phyloP scores from a whole-genome alignment of 2,113 vertebrate species.

The Formicarius rufipectus region DNA sequence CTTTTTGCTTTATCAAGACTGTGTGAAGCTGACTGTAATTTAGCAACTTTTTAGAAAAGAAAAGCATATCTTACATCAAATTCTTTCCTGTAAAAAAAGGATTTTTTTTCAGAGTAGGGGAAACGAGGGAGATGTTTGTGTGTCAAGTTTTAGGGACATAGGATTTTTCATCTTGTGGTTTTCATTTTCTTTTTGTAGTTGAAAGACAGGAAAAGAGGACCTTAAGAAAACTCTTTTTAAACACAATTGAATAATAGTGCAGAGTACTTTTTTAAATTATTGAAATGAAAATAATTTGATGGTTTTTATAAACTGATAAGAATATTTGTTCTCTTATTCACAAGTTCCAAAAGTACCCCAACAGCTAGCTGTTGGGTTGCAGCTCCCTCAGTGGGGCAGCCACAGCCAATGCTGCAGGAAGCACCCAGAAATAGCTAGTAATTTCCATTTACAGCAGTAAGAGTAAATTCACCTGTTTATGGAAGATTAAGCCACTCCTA shows the following conservation, averaged over 20 bases:
- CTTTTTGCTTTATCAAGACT: not conserved
- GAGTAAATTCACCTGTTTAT: not conserved
- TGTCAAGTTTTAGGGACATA: not conserved
- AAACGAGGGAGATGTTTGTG: not conserved
- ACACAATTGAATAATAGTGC: not conserved
- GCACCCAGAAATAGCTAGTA: not conserved
- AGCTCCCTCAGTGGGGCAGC: not conserved
- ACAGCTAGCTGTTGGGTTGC: not conserved
- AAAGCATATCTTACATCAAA: not conserved
- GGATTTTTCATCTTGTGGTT: not conserved
- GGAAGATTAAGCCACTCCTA: not conserved
- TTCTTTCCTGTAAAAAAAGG: not conserved
- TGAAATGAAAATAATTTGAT: not conserved
- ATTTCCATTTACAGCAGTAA: not conserved
- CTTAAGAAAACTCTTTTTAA: not conserved
- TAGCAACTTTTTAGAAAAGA: not conserved
- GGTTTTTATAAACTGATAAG: not conserved
- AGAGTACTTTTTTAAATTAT: not conserved
- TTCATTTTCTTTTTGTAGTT: not conserved
- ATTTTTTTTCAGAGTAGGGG: not conserved
- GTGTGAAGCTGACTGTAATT: not conserved
- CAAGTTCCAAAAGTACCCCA: not conserved
- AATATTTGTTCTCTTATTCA: not conserved
- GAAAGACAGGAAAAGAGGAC: not conserved
- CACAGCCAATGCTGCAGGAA: not conserved